These are phyloP conservation scores for Melinaea menophilus DNA, from an alignment of 2,888 invertebrate genomes.

Conservation along the genomic window DNA sequence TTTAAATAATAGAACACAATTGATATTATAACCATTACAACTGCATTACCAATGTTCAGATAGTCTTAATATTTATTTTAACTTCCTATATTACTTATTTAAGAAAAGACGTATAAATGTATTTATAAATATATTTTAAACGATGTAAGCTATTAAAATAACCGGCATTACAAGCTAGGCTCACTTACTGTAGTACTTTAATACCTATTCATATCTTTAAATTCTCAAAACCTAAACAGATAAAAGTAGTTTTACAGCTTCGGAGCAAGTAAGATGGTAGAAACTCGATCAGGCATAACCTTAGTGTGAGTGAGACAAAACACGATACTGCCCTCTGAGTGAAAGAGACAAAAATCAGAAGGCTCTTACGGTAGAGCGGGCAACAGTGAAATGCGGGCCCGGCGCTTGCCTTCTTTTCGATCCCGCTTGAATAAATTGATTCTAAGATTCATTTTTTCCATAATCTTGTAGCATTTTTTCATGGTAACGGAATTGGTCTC, in stretches of 20 bases:
- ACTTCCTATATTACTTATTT: too few species aligned
- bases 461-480: conserved; percentile 39
- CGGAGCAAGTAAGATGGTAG: conserved; percentile 74
- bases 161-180: conserved; percentile 28
- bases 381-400: conserved; percentile 74
- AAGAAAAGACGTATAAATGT: too few species aligned
- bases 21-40: too few species aligned
- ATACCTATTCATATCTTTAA: conserved; percentile 74
- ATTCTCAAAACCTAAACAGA: conserved; percentile 65
- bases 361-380: conserved; percentile 77
- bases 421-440: conserved; percentile 76
- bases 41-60: too few species aligned
- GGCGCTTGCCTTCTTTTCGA: conserved; percentile 67
- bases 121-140: neutral
- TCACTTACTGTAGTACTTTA: conserved; percentile 66
- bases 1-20: too few species aligned
- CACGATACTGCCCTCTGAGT: conserved; percentile 40
- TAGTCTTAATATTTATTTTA: too few species aligned
- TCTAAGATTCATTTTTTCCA: conserved; percentile 72
- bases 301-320: conserved; percentile 45
- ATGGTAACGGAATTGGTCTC: neutral
- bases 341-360: conserved; percentile 65
- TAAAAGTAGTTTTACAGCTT: conserved; percentile 74
- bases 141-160: conserved; percentile 9
- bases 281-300: conserved; percentile 71